phyloP scores from a whole-genome alignment of 2,888 invertebrate genomes.

The Opisthograptis luteolata region DNA sequence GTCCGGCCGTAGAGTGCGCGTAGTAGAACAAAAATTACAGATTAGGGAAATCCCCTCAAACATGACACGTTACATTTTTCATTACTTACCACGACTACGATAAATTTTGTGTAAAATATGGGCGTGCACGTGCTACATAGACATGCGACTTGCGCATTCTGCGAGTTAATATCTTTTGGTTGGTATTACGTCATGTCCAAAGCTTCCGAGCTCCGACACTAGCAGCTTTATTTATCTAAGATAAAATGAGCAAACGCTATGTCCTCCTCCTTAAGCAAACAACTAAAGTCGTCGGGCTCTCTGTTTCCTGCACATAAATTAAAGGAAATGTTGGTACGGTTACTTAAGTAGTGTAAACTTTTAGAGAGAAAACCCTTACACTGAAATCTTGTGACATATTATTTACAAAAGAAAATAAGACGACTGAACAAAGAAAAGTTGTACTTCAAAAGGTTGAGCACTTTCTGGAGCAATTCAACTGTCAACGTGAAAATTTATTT shows the following conservation, averaged over 20 bases:
- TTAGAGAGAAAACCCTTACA: constrained; percentile 13
- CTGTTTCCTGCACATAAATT: constrained; percentile 31
- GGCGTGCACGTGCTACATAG: background rate
- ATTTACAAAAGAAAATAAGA: constrained; percentile 5
- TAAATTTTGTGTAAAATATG: no score
- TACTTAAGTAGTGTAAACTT: constrained; percentile 21
- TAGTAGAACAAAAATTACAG: no score
- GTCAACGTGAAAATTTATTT: no score
- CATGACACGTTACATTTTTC: no score
- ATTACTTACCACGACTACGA: no score
- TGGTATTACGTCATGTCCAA: constrained; percentile 21
- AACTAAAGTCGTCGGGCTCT: constrained; percentile 28
- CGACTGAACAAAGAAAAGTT: background rate
- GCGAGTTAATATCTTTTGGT: constrained; percentile 12
- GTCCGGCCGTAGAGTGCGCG: no score
- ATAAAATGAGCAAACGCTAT: constrained; percentile 32
- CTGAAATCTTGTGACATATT: constrained; percentile 8
- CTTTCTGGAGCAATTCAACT: no score
- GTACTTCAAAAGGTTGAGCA: constrained; percentile 5
- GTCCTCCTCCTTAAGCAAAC: constrained; percentile 34
- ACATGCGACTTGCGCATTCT: background rate
- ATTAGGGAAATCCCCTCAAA: no score
- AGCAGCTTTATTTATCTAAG: constrained; percentile 31
- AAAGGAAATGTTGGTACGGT: constrained; percentile 23
- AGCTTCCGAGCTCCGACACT: constrained; percentile 14